Evolutionary conservation across 2,888 invertebrate species (phyloP), one percentile per base, ranked within the genome.

Genomic region (Drosophila dives): DNA sequence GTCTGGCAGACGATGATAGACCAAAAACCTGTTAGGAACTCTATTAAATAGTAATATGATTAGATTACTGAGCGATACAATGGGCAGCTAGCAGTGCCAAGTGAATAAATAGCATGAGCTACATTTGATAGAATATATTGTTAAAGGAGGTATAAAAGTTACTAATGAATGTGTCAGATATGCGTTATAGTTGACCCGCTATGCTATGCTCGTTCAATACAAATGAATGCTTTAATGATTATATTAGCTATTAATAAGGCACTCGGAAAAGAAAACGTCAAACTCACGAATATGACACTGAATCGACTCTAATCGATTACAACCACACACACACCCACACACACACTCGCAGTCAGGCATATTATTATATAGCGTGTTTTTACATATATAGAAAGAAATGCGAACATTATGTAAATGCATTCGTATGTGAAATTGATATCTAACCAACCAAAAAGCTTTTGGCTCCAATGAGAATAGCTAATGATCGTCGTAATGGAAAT

Each of bases 191-290:
- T 38, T 8, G 12, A 38, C 33, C 60, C 69, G 69, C 64, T 69
- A 59, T 65, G 45, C 62, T 38, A 5, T 5, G 40, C n/a, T 7
- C 23, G 34, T 26, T 54, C 36, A 51, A 60, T 65, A 36, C 11
- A 29, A 73, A 55, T 59, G 33, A 69, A 64, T 58, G 49, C 17
- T 34, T 33, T 56, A 51, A 55, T 56, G 64, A 64, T 64, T 56
- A 63, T 64, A 56, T 65, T 63, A 50, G 63, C 56, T 61, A 72
- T 64, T 64, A 63, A 38, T 60, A 64, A 58, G 51, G 59, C 38
- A 48, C 45, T 33, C 12, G 34, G 20, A n/a, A 1, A 11, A 50
- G 33, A 51, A 33, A 51, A 51, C 42, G 42, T 23, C 40, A 23
- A 69, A 17, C 12, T 67, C 29, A 54, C 36, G 64, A 48, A 15